Evolutionary conservation across 1,140 invertebrate genomes (phyloP).

Genomic region (Globodera ellingtonae): DNA sequence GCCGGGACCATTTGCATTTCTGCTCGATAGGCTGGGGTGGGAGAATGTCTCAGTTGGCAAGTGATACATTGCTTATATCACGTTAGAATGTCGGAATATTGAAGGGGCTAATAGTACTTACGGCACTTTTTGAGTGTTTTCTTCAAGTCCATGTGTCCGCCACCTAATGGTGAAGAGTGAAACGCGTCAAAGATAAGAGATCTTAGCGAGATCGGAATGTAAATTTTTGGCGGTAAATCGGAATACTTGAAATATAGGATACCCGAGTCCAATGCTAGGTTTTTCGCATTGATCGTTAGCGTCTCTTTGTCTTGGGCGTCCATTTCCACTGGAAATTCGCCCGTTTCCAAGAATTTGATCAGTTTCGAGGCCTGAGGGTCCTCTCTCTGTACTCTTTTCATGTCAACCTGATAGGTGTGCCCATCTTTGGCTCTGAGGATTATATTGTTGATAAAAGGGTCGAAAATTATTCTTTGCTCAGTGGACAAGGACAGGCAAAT

Average conservation of each 20-base stretch:
- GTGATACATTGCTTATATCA: conserved; percentile 20
- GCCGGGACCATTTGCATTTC: conserved; percentile 11
- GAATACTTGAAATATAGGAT: conserved; percentile 35
- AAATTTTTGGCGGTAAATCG: conserved; percentile 33
- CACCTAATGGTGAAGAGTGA: conserved; percentile 24
- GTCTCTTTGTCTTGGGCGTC: not conserved
- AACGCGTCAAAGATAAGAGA: not conserved
- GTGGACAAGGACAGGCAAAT: not conserved
- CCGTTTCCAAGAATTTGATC: not conserved
- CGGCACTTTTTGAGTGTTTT: conserved; percentile 24
- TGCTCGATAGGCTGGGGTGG: conserved; percentile 10
- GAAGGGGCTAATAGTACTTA: conserved; percentile 17
- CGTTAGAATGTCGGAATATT: conserved; percentile 1
- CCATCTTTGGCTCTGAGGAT: not conserved
- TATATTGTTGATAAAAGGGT: not conserved
- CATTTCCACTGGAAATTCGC: conserved; percentile 19
- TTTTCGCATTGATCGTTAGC: conserved; percentile 23
- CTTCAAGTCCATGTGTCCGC: conserved; percentile 20
- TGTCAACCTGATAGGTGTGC: not conserved
- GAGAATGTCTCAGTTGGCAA: conserved; percentile 22
- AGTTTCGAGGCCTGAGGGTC: not conserved
- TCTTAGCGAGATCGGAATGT: conserved; percentile 13
- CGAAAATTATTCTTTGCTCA: not conserved
- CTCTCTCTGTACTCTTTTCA: not conserved
- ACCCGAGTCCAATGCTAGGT: not conserved